phyloP scores from a whole-genome alignment of 2,888 invertebrate species.

The Drosophila paracracens region DNA sequence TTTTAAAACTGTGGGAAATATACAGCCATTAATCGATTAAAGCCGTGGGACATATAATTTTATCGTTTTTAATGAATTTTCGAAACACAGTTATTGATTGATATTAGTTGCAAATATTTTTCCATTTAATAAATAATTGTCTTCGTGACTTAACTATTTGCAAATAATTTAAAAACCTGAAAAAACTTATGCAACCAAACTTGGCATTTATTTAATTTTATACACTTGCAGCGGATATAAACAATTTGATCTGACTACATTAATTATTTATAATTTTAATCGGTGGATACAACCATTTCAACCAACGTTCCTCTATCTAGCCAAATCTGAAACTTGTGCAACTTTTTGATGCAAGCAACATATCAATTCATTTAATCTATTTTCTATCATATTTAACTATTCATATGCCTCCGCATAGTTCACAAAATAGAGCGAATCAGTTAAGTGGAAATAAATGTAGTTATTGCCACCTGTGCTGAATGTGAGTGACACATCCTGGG shows the following conservation, averaged over 20 bases:
- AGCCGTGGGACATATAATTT: background rate
- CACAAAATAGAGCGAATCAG: background rate
- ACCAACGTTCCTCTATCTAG: background rate
- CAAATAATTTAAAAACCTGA: background rate
- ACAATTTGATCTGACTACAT: background rate
- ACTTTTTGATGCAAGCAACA: background rate
- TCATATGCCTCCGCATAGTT: background rate
- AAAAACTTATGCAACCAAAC: background rate
- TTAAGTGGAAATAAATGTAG: conserved; percentile 5
- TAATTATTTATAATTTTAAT: background rate
- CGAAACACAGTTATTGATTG: background rate
- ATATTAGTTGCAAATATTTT: background rate
- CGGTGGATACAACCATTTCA: background rate
- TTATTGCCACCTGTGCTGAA: conserved; percentile 42
- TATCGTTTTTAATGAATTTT: background rate
- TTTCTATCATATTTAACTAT: background rate
- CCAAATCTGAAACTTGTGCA: background rate
- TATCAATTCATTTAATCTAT: background rate
- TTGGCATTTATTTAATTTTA: background rate
- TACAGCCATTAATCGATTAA: background rate
- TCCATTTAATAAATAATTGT: background rate
- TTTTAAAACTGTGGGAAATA: background rate
- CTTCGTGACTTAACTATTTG: conserved; percentile 1
- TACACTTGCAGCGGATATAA: background rate
- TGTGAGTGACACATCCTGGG: conserved; percentile 61